Evolutionary conservation across 2,888 invertebrate genomes (phyloP).

Genomic region (Drosophila percnosoma): DNA sequence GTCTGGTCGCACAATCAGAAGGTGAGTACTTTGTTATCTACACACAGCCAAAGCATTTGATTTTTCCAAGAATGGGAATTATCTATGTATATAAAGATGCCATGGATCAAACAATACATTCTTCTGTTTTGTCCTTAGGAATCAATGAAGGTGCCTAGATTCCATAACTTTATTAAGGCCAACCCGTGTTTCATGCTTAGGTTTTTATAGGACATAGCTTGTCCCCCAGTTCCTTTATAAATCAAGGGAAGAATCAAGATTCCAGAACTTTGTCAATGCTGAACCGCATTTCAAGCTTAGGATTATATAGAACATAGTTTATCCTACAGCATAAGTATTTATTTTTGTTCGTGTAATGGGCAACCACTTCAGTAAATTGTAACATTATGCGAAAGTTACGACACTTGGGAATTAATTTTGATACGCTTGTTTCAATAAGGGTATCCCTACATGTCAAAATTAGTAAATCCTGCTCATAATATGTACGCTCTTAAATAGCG

Average conservation of each 20-base stretch:
- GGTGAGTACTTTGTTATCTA: slow-evolving; percentile 82
- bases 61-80: neutral
- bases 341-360: neutral
- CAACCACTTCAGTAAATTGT: neutral
- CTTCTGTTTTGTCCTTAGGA: neutral
- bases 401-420: neutral
- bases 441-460: neutral
- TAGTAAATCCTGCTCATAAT: slow-evolving; percentile 8
- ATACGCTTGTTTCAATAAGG: neutral
- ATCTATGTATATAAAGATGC: neutral
- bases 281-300: neutral
- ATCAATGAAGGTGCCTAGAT: neutral
- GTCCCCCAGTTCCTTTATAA: neutral
- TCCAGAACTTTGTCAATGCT: neutral
- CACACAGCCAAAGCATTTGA: neutral
- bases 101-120: neutral
- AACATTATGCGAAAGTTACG: neutral
- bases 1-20: slow-evolving; percentile 92
- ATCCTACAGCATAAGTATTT: neutral
- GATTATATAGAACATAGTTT: neutral
- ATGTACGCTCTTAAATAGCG: neutral
- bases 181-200: neutral
- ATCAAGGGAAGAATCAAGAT: neutral
- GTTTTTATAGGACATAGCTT: neutral
- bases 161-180: neutral